Evolutionary conservation across 2,888 invertebrate genomes (phyloP).

Genomic region (Seira sanloemensis): DNA sequence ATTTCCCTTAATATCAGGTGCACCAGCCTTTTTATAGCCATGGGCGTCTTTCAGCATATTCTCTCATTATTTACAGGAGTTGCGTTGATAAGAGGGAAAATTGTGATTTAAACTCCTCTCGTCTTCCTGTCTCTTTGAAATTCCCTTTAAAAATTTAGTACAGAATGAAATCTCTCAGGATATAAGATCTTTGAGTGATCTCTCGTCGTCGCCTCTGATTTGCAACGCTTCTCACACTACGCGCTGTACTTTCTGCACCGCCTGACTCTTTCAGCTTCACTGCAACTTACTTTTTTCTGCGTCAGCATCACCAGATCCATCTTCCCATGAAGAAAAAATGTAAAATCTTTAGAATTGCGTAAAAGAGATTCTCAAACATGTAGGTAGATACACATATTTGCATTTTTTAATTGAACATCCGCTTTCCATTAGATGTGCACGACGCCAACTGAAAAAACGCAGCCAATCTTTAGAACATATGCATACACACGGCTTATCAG

Average conservation of each 20-base stretch:
- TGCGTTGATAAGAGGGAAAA: background rate
- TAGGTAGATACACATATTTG: no score
- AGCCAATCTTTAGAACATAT: background rate
- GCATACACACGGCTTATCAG: no score
- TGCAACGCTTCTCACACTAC: constrained; percentile 42
- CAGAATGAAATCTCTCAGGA: background rate
- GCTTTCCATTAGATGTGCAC: constrained; percentile 17
- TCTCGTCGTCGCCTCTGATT: no score
- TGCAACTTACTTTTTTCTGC: constrained; percentile 10
- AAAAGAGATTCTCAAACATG: no score
- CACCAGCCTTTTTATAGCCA: background rate
- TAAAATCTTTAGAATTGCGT: background rate
- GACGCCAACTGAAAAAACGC: constrained; percentile 35
- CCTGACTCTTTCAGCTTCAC: constrained; percentile 34
- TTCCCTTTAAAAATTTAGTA: background rate
- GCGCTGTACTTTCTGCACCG: background rate
- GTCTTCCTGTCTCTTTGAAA: background rate
- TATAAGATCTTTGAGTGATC: no score
- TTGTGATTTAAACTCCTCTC: background rate
- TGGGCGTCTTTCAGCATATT: no score
- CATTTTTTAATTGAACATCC: constrained; percentile 46
- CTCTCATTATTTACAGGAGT: background rate
- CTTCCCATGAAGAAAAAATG: constrained; percentile 39
- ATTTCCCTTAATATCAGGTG: background rate
- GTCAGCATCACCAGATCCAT: constrained; percentile 10